phyloP scores from a whole-genome alignment of 2,888 invertebrate genomes.

The Sympetrum striolatum region DNA sequence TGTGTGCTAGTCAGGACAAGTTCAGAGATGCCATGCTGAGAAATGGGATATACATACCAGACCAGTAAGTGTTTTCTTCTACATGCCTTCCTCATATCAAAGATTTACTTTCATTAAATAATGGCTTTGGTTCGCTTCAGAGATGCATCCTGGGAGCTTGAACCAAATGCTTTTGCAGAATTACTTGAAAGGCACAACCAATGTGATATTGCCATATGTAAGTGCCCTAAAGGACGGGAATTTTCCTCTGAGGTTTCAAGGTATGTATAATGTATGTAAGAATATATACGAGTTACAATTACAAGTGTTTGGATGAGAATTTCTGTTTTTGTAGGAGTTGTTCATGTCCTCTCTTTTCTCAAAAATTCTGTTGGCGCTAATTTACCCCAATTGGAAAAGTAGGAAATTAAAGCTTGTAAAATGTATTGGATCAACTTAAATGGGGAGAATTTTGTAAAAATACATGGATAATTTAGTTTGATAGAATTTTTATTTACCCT shows the following conservation, averaged over 20 bases:
- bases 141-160: constrained; percentile 84
- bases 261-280: too few relatives aligned
- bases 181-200: constrained; percentile 67
- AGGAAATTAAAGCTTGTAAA: too few relatives aligned
- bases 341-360: too few relatives aligned
- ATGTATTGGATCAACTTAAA: too few relatives aligned
- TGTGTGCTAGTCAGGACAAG: constrained; percentile 74
- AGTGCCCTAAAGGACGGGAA: constrained; percentile 66
- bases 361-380: too few relatives aligned
- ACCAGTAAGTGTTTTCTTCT: constrained; percentile 66
- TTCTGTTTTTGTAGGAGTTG: too few relatives aligned
- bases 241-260: background rate
- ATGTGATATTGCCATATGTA: constrained; percentile 69
- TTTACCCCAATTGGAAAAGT: too few relatives aligned
- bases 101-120: background rate
- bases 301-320: too few relatives aligned
- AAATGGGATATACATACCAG: constrained; percentile 80
- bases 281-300: too few relatives aligned
- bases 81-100: background rate
- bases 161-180: constrained; percentile 77
- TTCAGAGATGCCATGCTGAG: constrained; percentile 69
- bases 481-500: too few relatives aligned
- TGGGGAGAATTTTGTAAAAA: too few relatives aligned
- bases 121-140: constrained; percentile 59
- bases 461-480: too few relatives aligned